Base-by-base conservation (phyloP, 2,113 vertebrate species). In the Salvator merianae region DNA sequence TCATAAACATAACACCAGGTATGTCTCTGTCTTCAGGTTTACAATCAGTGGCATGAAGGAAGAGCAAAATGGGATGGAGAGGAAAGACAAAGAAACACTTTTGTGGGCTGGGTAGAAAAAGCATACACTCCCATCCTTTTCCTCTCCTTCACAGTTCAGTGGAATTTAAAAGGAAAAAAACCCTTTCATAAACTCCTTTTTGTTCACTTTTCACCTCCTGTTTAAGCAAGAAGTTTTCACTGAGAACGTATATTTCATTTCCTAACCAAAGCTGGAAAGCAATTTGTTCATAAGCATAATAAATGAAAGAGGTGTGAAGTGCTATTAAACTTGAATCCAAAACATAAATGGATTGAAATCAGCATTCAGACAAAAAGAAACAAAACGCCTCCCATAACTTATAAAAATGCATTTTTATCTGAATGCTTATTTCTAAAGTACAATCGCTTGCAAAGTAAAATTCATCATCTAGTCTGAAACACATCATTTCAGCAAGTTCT, bases 381-480 rank as follows among this genome's bases (percentile, higher is more conserved):
- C 16, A 18, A 59, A 59, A 59, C 14, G 14, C 55, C 18, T 16
- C 53, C 20, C 55, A 20, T 59, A 59, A 47, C 20, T 59, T 59
- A 2, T 70, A 73, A 47, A 81, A 77, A 43, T 40, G 9, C 26
- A 73, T 68, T 74, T 30, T 68, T 38, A 77, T 66, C 50, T 22
- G 75, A 63, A 82, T 10, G 79, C 18, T 47, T 6, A 36, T 32
- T 53, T 47, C 53, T 62, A 30, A 84, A 40, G n/a, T n/a, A n/a
- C n/a, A n/a, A n/a, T n/a, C n/a, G 55, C 55, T 73, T 76, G 47
- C 78, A 85, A 85, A 73, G 53, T 65, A 79, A 62, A 62, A 43
- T 5, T 30, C 73, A 22, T 75, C n/a, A 53, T 77, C 81, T 77
- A 47, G 43, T 9, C 84, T 85, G 36, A 88, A 72, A 81, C 59